phyloP scores from a whole-genome alignment of 2,113 vertebrate genomes.

The Gopherus flavomarginatus region DNA sequence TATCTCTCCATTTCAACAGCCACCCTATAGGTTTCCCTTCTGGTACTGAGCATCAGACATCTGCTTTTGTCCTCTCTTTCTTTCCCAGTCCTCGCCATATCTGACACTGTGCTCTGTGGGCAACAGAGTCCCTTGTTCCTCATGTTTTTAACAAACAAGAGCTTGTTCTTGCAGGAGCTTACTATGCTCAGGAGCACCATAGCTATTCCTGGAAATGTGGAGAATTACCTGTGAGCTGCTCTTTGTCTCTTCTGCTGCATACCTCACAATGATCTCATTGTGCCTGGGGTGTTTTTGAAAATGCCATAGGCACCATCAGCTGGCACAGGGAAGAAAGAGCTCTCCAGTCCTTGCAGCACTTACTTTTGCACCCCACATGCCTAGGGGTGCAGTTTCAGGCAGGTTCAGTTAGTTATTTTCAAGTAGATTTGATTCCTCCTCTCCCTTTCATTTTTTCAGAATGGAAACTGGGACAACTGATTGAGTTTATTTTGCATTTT shows the following conservation, averaged over 20 bases:
- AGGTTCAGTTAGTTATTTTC: not conserved
- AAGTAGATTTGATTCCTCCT: not conserved
- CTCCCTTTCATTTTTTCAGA: not conserved
- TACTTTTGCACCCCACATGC: not conserved
- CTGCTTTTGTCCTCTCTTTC: conserved; percentile 59
- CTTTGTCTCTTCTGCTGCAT: not conserved
- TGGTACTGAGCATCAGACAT: conserved; percentile 42
- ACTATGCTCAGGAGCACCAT: not conserved
- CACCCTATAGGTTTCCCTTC: conserved; percentile 33
- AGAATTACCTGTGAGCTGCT: not conserved
- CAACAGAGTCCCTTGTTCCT: not conserved
- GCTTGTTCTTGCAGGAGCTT: not conserved
- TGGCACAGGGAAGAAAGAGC: not conserved
- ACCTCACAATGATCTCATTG: not conserved
- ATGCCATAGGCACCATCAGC: not conserved
- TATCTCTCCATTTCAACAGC: conserved; percentile 59
- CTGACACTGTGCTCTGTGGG: not conserved
- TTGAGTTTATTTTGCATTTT: not conserved
- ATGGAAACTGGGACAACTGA: not conserved
- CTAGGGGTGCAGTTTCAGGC: not conserved
- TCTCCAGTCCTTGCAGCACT: not conserved
- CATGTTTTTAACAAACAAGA: not conserved
- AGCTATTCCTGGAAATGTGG: not conserved
- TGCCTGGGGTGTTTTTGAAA: not conserved
- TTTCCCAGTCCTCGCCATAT: conserved; percentile 31